phyloP scores from a whole-genome alignment of 2,113 vertebrate species.

The Nesoenas mayeri region DNA sequence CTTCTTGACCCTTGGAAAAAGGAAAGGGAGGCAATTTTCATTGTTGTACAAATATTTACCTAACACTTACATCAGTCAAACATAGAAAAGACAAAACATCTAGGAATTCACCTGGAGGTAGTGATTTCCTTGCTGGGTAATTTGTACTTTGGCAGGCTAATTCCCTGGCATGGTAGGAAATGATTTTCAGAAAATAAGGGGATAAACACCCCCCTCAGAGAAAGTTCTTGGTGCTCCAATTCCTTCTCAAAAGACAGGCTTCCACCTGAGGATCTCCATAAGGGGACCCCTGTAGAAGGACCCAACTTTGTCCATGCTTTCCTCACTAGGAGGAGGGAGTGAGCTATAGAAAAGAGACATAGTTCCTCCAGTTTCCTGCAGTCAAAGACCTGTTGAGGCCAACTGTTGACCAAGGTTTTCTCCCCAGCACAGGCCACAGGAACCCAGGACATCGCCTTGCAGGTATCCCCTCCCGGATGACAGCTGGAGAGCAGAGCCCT shows the following conservation, averaged over 20 bases:
- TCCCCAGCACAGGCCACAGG: neutral
- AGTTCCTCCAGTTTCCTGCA: neutral
- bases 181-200: neutral
- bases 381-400: rapidly evolving
- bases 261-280: neutral
- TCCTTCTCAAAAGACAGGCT: neutral
- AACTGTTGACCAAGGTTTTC: neutral
- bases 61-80: neutral
- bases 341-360: neutral
- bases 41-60: slow-evolving; percentile 51
- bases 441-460: neutral
- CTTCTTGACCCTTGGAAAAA: slow-evolving; percentile 15
- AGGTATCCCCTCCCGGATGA: neutral
- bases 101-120: neutral
- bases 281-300: neutral
- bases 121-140: neutral
- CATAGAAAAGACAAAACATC: neutral
- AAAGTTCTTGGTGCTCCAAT: neutral
- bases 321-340: neutral
- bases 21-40: slow-evolving; percentile 14
- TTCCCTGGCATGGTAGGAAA: neutral
- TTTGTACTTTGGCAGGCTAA: neutral
- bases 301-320: neutral
- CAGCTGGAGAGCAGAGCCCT: neutral
- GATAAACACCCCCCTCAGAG: neutral